Conservation (phyloP, 2,888 invertebrate genomes). For the Morinoia aosen region DNA sequence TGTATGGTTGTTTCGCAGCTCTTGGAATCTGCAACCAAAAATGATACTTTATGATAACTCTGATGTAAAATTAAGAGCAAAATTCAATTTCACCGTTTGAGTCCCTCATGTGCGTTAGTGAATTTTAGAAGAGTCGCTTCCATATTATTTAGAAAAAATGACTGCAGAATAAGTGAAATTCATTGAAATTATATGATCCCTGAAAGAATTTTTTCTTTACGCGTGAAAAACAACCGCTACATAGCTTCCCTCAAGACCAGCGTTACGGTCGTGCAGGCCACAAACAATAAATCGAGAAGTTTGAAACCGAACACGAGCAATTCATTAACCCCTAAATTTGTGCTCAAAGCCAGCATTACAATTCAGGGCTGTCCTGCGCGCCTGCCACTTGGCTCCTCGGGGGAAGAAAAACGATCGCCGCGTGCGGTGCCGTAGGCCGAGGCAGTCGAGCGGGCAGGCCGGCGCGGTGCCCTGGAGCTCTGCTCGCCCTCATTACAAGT, state of each 20-base stretch:
- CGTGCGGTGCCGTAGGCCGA: background rate
- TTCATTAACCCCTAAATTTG: background rate
- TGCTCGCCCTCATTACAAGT: conserved; percentile 29
- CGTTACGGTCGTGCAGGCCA: background rate
- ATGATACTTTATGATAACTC: background rate
- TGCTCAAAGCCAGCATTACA: background rate
- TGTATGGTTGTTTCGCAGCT: background rate
- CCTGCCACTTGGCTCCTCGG: background rate
- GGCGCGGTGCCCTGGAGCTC: background rate
- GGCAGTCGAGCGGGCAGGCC: background rate
- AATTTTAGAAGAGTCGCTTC: background rate
- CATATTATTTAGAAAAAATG: background rate
- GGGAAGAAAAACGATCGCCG: background rate
- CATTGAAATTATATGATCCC: background rate
- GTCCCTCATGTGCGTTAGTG: background rate
- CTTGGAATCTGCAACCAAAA: background rate
- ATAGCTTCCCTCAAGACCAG: background rate
- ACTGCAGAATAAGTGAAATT: background rate
- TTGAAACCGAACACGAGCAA: background rate
- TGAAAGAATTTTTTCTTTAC: background rate
- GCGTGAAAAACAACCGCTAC: too few relatives aligned
- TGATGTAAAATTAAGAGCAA: too few relatives aligned
- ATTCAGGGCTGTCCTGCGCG: background rate
- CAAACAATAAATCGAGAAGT: background rate
- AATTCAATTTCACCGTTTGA: too few relatives aligned